These are phyloP conservation scores for Coelinius sp. DNA, from an alignment of 2,888 invertebrate genomes.

Conservation along the genomic window DNA sequence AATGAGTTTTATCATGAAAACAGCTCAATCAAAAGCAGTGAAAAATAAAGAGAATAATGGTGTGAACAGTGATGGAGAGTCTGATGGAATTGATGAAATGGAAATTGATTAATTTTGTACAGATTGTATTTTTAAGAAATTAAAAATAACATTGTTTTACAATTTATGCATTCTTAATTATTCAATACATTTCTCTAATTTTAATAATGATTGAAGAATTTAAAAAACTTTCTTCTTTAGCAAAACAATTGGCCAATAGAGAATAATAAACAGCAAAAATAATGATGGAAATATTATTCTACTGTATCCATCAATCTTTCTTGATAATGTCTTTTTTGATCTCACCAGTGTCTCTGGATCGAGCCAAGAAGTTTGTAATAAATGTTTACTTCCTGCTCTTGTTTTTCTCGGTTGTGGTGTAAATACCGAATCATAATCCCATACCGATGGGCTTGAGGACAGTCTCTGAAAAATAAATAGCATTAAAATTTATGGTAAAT, in stretches of 20 bases:
- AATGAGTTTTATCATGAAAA: conserved; percentile 77
- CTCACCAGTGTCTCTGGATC: conserved; percentile 60
- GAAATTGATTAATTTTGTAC: conserved; percentile 47
- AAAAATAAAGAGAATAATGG: conserved; percentile 40
- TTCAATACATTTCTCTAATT: not conserved
- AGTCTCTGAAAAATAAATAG: conserved; percentile 72
- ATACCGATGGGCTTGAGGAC: conserved; percentile 74
- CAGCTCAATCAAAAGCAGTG: conserved; percentile 70
- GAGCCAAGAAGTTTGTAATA: conserved; percentile 67
- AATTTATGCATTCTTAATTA: not conserved
- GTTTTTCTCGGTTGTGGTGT: conserved; percentile 54
- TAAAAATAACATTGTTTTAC: conserved; percentile 5
- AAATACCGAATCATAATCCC: conserved; percentile 59
- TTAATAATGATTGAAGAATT: not conserved
- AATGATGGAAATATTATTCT: conserved; percentile 83
- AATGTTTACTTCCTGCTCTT: conserved; percentile 58
- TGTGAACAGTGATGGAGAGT: conserved; percentile 59
- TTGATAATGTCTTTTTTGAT: conserved; percentile 80
- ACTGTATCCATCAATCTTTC: conserved; percentile 84
- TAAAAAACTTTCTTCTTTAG: conserved; percentile 73
- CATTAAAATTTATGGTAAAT: not conserved
- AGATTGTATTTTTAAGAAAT: conserved; percentile 13
- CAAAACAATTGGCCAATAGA: conserved; percentile 86
- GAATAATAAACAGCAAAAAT: conserved; percentile 82
- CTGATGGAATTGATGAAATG: conserved; percentile 60